Evolutionary conservation across 37 sponge, comb jelly and placozoan genomes (phyloP), one percentile per base, ranked within the genome.

Genomic region (Chondrilla cf. caribensis): DNA sequence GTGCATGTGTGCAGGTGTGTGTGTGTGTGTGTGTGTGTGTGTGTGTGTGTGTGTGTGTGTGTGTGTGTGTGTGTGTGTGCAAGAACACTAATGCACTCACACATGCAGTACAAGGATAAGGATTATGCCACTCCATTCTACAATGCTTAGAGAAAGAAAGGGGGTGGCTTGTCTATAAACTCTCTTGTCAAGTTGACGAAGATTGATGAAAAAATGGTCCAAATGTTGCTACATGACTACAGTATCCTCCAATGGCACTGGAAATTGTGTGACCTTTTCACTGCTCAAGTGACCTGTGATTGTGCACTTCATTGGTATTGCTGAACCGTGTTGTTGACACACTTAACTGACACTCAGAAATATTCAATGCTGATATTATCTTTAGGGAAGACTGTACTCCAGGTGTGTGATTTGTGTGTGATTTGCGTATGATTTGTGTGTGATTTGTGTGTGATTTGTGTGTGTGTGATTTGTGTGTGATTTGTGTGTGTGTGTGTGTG

Each of bases 181-280:
- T 86, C 99, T 9, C 94, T 87, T 42, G 81, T 91, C 24, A 83
- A 87, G 0, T 90, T 99, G 29, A 96, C 97, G 38, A 89, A 89
- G 67, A 90, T 99, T 58, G 90, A 83, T 70, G 99, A 99, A 81
- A 99, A 87, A 77, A 80, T 96, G 87, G 95, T 95, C 11, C 93
- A 94, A 38, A 77, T 92, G 72, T 94, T 99, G 54, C 92, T 96
- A 0, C 97, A 99, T 84, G 99, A 99, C 81, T 99, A 99, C 91
- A 98, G 92, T 94, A 90, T 89, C 89, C 85, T 70, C 75, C 22
- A 32, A 25, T 22, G 19, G 9, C 11, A 28, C 11, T 66, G 26
- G 9, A 66, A 22, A 11, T 14, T 66, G 68, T n/a, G n/a, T n/a
- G n/a, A n/a, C n/a, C n/a, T n/a, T n/a, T n/a, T n/a, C n/a, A n/a